Conservation (phyloP, 2,888 invertebrate species). For the Lordiphosa andalusiaca region DNA sequence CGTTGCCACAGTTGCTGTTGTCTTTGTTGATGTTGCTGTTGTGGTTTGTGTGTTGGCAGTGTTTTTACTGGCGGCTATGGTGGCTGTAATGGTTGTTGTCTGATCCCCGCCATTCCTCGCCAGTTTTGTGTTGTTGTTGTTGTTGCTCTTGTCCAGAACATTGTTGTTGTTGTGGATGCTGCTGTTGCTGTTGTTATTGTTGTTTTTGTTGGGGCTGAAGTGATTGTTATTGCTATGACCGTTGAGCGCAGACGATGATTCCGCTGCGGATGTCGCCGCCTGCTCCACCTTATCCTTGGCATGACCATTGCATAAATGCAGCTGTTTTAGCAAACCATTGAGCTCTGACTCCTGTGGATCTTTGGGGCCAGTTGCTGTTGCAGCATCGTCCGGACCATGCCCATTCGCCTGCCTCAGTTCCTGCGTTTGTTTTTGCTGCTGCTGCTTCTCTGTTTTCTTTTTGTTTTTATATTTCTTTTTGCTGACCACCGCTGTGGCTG, state of each 20-base stretch:
- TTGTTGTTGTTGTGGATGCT: constrained; percentile 26
- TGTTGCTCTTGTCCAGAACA: constrained; percentile 35
- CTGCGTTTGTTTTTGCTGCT: constrained; percentile 5
- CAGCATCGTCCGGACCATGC: constrained; percentile 14
- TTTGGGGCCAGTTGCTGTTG: constrained; percentile 11
- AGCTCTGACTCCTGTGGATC: constrained; percentile 17
- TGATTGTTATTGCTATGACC: constrained; percentile 48
- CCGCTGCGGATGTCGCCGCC: neutral
- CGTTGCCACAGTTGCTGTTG: constrained; percentile 16
- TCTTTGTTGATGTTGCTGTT: constrained; percentile 25
- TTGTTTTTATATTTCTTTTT: constrained; percentile 59
- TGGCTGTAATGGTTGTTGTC: constrained; percentile 14
- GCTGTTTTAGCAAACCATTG: constrained; percentile 41
- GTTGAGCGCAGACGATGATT: constrained; percentile 25
- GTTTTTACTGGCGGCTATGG: constrained; percentile 47
- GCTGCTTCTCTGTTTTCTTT: constrained; percentile 40
- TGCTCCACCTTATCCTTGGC: constrained; percentile 21
- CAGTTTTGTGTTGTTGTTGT: constrained; percentile 26
- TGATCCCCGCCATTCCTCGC: constrained; percentile 7
- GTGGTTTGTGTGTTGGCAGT: constrained; percentile 61
- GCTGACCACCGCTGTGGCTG: constrained; percentile 40
- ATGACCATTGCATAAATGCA: constrained; percentile 58
- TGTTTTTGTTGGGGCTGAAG: constrained; percentile 47
- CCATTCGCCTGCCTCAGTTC: constrained; percentile 38
- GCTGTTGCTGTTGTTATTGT: constrained; percentile 48